Base-by-base conservation (phyloP, 2,113 vertebrate genomes). In the Mustela nigripes region DNA sequence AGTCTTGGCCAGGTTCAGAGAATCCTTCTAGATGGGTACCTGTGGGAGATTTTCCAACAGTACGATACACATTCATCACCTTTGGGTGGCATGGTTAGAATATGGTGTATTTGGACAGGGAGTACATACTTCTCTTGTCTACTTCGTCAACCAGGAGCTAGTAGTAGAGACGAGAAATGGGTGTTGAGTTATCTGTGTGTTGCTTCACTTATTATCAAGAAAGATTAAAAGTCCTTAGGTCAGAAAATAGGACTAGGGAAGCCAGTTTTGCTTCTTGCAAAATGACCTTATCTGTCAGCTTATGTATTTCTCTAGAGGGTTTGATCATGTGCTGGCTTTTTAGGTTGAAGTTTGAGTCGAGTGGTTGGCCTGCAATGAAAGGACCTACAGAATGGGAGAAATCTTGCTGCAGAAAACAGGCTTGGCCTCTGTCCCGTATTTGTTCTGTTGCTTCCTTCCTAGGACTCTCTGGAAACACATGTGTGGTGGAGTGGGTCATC, bases 191-290 rank as follows among this genome's bases (percentile, higher is more conserved):
- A 56, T 73, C 42, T 50, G 50, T 53, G 50, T 82, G 50, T 31
- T 87, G 31, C 31, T 76, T 84, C 7, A 42, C 2, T 2, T 85
- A 14, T 39, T 56, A 84, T 82, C 12, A 76, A 42, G 73, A 84
- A 79, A 28, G 16, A 62, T 15, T 81, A n/a, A 62, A 84, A 88
- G 36, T 69, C 14, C 3, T 58, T 58, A 33, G 11, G 11, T 71
- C n/a, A 94, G 63, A 81, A 89, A 93, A 60, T 91, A 45, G 33
- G 28, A 89, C 65, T 60, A 60, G 24, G 91, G 16, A 31, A 91
- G 16, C 16, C 91, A 73, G 12, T 18, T 84, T 97, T 91, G 71
- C 78, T 96, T 8, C 6, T 81, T 78, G 91, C 24, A 78, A 69
- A 96, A 63, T 91, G 48, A 76, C 8, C 24, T 11, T 92, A 31